Evolutionary conservation across 92 coral and sea anemone genomes (phyloP), one percentile per base, ranked within the genome.

Genomic region (Zoanthus sansibaricus): DNA sequence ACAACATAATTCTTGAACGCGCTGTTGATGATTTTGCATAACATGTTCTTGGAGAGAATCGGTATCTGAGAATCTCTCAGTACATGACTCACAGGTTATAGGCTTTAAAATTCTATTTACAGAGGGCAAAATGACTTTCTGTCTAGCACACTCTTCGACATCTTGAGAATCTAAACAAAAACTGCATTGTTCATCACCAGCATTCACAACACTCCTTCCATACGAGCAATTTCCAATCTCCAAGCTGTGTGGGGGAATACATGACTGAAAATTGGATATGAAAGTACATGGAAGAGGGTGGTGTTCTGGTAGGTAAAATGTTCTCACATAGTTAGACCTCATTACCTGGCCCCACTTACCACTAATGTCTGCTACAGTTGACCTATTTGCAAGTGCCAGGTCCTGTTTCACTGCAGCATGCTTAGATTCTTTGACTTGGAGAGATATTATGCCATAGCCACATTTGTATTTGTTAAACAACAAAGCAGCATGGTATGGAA

Each of bases 271-370:
- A 52, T 52, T 52, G 58, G 58, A 13, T 52, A 10, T 52, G 58
- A 52, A 52, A 52, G 58, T 13, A 52, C 58, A 52, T 52, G 58
- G 8, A 9, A 52, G 58, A 1, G 58, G 58, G 8, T 52, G 58
- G 6, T 2, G 58, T 10, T 52, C 42, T 52, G 58, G 9, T 52
- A 52, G 58, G 68, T 90, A 93, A 78, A 90, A 93, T n/a, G 94
- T 72, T 16, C 94, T 82, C n/a, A 91, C 89, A 85, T 93, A 91
- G 67, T 93, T 90, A 77, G 83, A 51, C 25, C 90, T 69, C 92
- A 91, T 92, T 7, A 92, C 91, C 51, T 92, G 94, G 90, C 94
- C 86, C 94, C 94, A 88, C 67, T 86, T 90, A 75, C 93, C 86
- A 46, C 17, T 20, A 13, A 11, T 13, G 3, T 30, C 45, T 46